phyloP scores from a whole-genome alignment of 2,113 vertebrate genomes.

The Chloebia gouldiae region DNA sequence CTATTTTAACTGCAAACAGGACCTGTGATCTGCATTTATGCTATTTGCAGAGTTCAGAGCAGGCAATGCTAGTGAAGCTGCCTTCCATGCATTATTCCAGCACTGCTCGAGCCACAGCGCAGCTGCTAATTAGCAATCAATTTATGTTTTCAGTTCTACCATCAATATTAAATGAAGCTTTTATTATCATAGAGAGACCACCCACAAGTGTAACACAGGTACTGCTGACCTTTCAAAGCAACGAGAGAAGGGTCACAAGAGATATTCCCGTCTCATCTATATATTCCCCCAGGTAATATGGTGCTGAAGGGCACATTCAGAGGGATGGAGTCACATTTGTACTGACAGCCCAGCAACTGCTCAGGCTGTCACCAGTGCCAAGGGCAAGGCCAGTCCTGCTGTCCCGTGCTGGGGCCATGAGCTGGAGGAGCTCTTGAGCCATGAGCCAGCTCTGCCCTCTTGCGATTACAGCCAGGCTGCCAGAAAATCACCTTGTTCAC shows the following conservation, averaged over 20 bases:
- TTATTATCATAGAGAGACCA: not conserved
- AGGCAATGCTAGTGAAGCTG: not conserved
- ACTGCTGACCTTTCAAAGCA: not conserved
- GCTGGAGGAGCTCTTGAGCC: not conserved
- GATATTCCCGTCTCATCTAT: not conserved
- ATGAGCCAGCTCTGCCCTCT: conserved; percentile 50
- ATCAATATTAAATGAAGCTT: conserved; percentile 7
- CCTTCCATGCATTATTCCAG: not conserved
- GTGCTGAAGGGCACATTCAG: not conserved
- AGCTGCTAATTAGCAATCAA: conserved; percentile 45
- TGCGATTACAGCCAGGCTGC: not conserved
- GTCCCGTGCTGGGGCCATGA: not conserved
- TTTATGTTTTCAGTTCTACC: conserved; percentile 7
- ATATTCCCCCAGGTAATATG: not conserved
- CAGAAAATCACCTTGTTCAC: not conserved
- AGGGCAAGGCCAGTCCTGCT: not conserved
- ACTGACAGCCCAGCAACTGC: not conserved
- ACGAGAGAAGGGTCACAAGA: not conserved
- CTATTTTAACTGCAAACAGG: not conserved
- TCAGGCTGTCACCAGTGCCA: not conserved
- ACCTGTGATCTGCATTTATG: not conserved
- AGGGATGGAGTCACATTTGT: not conserved
- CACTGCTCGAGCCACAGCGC: not conserved
- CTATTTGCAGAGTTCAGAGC: not conserved
- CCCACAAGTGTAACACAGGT: not conserved